Conservation (phyloP, 2,888 invertebrate species). For the Apeira syringaria region DNA sequence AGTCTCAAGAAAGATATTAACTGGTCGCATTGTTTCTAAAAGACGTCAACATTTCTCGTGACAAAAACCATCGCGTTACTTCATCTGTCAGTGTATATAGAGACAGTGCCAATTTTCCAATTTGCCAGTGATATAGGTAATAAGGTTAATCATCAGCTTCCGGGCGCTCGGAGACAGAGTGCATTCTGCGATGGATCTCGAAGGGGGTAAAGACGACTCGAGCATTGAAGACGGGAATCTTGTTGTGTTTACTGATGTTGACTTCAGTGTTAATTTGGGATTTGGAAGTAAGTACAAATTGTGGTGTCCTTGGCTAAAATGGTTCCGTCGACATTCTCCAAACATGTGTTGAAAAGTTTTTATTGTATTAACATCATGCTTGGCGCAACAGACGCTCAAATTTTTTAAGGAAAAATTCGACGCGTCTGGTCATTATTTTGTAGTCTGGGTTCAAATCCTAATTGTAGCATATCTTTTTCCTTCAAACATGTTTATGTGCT, state of each 20-base stretch:
- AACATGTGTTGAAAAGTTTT: no score
- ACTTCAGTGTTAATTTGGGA: slow-evolving; percentile 8
- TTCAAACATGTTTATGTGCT: no score
- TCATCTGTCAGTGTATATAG: slow-evolving; percentile 26
- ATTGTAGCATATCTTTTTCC: no score
- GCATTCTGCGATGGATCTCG: slow-evolving; percentile 57
- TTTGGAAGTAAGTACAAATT: slow-evolving; percentile 12
- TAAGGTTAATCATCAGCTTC: slow-evolving; percentile 39
- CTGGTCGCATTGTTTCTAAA: neutral
- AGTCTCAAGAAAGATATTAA: neutral
- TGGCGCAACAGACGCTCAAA: no score
- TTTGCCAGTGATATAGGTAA: slow-evolving; percentile 41
- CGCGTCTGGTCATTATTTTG: no score
- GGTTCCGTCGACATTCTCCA: no score
- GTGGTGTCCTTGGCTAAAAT: no score
- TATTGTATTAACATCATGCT: no score
- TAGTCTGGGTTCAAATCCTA: no score
- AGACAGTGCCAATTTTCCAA: slow-evolving; percentile 52
- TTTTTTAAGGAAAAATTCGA: no score
- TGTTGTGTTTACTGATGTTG: slow-evolving; percentile 51
- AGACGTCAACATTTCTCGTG: neutral
- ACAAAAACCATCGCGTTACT: slow-evolving; percentile 6
- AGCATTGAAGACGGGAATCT: slow-evolving; percentile 62
- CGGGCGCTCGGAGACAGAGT: slow-evolving; percentile 30
- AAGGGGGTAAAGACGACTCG: slow-evolving; percentile 56